Conservation (phyloP, 2,113 vertebrate genomes). For the Lepus europaeus region DNA sequence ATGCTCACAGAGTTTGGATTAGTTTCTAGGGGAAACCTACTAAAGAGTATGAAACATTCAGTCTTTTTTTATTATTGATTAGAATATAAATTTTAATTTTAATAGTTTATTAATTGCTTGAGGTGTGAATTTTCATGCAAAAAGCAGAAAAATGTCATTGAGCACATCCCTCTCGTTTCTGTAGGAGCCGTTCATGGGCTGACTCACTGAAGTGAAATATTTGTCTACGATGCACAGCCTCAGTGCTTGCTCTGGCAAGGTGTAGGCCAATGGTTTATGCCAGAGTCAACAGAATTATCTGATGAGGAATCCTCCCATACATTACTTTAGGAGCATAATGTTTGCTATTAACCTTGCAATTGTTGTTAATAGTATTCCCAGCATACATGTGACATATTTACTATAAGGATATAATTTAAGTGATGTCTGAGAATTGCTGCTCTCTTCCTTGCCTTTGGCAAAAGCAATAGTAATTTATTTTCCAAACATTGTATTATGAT, state of each 20-base stretch:
- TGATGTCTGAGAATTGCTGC: conserved; percentile 48
- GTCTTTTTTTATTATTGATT: neutral
- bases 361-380: conserved; percentile 25
- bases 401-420: conserved; percentile 70
- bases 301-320: neutral
- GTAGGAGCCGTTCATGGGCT: neutral
- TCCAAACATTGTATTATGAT: conserved; percentile 55
- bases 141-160: neutral
- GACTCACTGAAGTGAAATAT: neutral
- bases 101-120: neutral
- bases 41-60: neutral
- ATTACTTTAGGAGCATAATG: neutral
- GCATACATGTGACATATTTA: conserved; percentile 45
- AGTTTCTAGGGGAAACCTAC: neutral
- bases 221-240: neutral
- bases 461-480: conserved; percentile 74
- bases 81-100: neutral
- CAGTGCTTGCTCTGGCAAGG: neutral
- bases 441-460: conserved; percentile 73
- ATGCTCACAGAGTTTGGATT: neutral
- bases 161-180: neutral
- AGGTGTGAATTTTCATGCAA: neutral
- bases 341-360: conserved; percentile 46
- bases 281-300: neutral
- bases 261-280: neutral